Base-by-base conservation (phyloP, 2,888 invertebrate species). In the Morpho achilles region DNA sequence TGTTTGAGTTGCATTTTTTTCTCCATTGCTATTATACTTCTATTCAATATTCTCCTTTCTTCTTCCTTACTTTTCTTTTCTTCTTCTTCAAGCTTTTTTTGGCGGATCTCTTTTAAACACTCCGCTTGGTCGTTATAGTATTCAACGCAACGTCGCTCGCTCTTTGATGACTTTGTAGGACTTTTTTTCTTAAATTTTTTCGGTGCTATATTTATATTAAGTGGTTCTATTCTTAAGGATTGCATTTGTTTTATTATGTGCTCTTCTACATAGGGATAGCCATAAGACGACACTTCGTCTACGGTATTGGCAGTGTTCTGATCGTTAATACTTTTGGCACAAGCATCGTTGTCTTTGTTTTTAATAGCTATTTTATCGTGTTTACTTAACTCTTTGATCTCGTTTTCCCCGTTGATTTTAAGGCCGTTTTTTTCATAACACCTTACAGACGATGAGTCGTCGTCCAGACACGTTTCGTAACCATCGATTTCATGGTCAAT, bases 41-140 rank as follows among this genome's bases (percentile, higher is more conserved):
- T 75, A 10, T 87, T 81, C 48, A 84, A 60, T 10, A 77, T 71
- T 56, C 85, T 87, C 64, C 84, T 85, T 46, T 86, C 77, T 56
- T 83, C 84, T 47, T 84, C 77, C 66, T 86, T 87, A 45, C 82
- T 73, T 61, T 82, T 84, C 10, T 72, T 75, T 8, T 80, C 78
- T 64, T 91, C 82, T 67, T 89, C 83, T 66, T 85, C 85, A 2
- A 84, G 65, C 59, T 80, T 87, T 63, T 77, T 84, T 61, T 80
- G 76, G 41, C 82, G 73, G 65, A 87, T 88, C 66, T 92, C 91
- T 72, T 92, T 92, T 51, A 93, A 77, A 67, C 93, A 93, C 67
- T 93, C 92, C 53, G 91, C 92, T 75, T 93, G 92, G 65, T 92
- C 94, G 75, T 93, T 93, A 76, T 93, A 93, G 67, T 93, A 93